Conservation (phyloP, 2,797 vertebrate genomes). For the Thaleichthys pacificus region DNA sequence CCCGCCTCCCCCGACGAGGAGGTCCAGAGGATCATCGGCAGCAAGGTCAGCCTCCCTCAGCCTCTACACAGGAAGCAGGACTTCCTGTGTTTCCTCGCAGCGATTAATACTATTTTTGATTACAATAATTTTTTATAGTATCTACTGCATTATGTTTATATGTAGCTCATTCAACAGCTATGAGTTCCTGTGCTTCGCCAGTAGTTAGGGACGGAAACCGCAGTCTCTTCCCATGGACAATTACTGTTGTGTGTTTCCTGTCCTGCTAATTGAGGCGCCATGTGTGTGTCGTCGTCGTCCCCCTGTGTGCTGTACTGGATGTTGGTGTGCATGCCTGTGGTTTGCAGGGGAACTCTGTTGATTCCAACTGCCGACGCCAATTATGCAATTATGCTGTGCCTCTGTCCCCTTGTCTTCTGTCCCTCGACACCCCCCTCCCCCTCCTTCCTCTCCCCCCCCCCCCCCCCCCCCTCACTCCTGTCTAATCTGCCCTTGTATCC, state of each 20-base stretch:
- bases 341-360: conserved; percentile 31
- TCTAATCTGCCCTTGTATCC: conserved; percentile 26
- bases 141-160: too few relatives aligned
- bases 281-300: too few relatives aligned
- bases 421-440: neutral
- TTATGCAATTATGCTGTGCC: conserved; percentile 40
- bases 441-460: neutral
- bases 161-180: too few relatives aligned
- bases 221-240: too few relatives aligned
- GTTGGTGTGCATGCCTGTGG: conserved; percentile 20
- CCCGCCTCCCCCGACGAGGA: conserved; percentile 87
- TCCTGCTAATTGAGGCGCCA: conserved; percentile 15
- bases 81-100: too few relatives aligned
- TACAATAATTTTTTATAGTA: too few relatives aligned
- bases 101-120: too few relatives aligned
- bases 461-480: conserved; percentile 16
- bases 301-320: neutral
- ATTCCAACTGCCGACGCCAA: conserved; percentile 41
- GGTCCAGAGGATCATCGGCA: conserved; percentile 86
- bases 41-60: conserved; percentile 83
- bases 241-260: neutral
- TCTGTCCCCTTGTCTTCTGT: conserved; percentile 19
- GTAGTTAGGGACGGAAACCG: neutral
- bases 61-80: too few relatives aligned
- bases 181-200: neutral